phyloP scores from a whole-genome alignment of 2,113 vertebrate species.

The Anas platyrhynchos region DNA sequence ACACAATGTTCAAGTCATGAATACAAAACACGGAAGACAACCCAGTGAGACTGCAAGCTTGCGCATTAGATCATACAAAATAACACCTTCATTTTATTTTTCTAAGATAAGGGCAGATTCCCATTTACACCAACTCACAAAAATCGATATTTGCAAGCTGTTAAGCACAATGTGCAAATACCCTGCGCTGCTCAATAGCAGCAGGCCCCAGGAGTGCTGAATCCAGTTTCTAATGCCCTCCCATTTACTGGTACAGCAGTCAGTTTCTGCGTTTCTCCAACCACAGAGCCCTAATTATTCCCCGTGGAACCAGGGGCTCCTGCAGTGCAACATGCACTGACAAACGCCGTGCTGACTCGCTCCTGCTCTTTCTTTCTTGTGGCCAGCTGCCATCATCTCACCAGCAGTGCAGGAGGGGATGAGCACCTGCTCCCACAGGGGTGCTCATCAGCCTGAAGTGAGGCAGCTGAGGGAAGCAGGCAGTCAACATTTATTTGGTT shows the following conservation, averaged over 20 bases:
- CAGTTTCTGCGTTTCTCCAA: not conserved
- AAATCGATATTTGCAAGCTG: not conserved
- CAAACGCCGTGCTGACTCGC: not conserved
- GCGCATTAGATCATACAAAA: not conserved
- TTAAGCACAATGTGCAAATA: not conserved
- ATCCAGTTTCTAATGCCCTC: not conserved
- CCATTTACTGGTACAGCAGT: not conserved
- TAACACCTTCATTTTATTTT: not conserved
- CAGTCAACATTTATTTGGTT: not conserved
- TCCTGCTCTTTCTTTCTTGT: not conserved
- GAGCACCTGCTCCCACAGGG: not conserved
- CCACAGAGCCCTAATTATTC: not conserved
- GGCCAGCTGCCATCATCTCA: not conserved
- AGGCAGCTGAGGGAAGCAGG: not conserved
- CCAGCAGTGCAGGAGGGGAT: not conserved
- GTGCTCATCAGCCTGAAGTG: not conserved
- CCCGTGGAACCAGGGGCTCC: not conserved
- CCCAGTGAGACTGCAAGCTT: too few species aligned
- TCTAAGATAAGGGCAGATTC: not conserved
- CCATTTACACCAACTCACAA: not conserved
- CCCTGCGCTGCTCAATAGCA: not conserved
- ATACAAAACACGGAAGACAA: not conserved
- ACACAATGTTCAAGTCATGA: not conserved
- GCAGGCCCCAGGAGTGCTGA: not conserved
- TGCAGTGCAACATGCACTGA: not conserved